Evolutionary conservation across 1,140 invertebrate species (phyloP).

Genomic region (Micrasema longulum): DNA sequence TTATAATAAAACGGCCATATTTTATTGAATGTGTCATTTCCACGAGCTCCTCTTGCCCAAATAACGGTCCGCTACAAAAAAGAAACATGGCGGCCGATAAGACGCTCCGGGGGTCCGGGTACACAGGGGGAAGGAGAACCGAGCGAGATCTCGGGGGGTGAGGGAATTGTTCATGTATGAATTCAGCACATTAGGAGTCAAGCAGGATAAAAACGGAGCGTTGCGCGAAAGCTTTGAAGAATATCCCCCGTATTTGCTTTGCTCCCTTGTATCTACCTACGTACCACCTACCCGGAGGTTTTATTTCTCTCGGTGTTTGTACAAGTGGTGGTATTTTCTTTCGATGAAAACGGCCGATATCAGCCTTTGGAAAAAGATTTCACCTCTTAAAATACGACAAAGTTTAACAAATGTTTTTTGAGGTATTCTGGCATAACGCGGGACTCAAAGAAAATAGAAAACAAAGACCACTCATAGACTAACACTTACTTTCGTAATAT

Average conservation of each 20-base stretch:
- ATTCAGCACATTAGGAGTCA: constrained; percentile 71
- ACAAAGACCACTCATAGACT: too few relatives aligned
- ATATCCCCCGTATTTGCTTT: constrained; percentile 62
- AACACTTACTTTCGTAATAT: too few relatives aligned
- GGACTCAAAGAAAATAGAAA: too few relatives aligned
- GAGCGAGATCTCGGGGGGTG: constrained; percentile 56
- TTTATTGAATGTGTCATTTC: constrained; percentile 54
- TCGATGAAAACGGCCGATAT: constrained; percentile 15
- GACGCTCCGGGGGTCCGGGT: constrained; percentile 32
- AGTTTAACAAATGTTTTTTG: too few relatives aligned
- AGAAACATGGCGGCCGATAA: constrained; percentile 51
- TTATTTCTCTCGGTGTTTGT: constrained; percentile 36
- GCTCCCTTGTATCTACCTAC: constrained; percentile 20
- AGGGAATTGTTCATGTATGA: constrained; percentile 69
- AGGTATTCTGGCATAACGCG: too few relatives aligned
- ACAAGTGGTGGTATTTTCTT: constrained; percentile 37
- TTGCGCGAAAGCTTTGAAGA: constrained; percentile 65
- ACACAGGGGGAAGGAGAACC: background rate
- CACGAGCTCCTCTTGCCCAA: constrained; percentile 46
- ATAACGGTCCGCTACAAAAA: constrained; percentile 52
- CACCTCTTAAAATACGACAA: too few relatives aligned
- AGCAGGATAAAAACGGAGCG: constrained; percentile 70
- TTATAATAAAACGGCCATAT: constrained; percentile 54
- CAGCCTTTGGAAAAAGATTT: background rate
- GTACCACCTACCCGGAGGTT: background rate